phyloP scores from a whole-genome alignment of 2,888 invertebrate species.

The Oscheius sp. region DNA sequence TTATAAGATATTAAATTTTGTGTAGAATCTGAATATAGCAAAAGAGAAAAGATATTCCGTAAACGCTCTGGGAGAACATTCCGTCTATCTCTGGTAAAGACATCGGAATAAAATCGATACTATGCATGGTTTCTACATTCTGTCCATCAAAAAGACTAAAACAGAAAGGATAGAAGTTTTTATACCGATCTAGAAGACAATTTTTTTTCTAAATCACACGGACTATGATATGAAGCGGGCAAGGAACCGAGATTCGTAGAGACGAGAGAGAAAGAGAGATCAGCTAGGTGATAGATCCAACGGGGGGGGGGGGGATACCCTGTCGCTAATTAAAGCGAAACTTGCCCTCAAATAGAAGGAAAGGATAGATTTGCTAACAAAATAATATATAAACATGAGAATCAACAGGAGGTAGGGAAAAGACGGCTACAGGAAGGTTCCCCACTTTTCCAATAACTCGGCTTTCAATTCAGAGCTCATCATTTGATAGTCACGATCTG shows the following conservation, averaged over 20 bases:
- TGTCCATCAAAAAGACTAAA: too few relatives aligned
- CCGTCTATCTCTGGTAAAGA: too few relatives aligned
- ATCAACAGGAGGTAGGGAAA: constrained; percentile 16
- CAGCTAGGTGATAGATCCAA: neutral
- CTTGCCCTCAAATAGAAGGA: neutral
- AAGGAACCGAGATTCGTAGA: constrained; percentile 27
- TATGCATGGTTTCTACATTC: too few relatives aligned
- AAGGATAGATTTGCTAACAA: neutral
- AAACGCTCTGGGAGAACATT: too few relatives aligned
- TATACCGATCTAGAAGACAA: constrained; percentile 1
- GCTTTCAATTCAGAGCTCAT: constrained; percentile 47
- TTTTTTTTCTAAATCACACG: constrained; percentile 20
- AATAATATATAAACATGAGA: constrained; percentile 10
- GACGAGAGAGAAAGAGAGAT: neutral
- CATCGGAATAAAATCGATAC: too few relatives aligned
- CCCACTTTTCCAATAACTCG: constrained; percentile 53
- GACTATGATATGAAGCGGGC: constrained; percentile 33
- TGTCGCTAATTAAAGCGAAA: neutral
- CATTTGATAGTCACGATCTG: constrained; percentile 39
- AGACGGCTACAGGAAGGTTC: constrained; percentile 37
- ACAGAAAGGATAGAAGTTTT: constrained; percentile 25
- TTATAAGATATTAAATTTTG: too few relatives aligned
- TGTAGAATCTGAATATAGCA: too few relatives aligned
- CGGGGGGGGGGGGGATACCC: too few relatives aligned
- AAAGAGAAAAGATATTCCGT: too few relatives aligned